Percentiles rank a stretch among this genome's conserved stretches.
Evolutionary conservation across 2,113 vertebrate species (phyloP).

Genomic region (Sialia sialis): DNA sequence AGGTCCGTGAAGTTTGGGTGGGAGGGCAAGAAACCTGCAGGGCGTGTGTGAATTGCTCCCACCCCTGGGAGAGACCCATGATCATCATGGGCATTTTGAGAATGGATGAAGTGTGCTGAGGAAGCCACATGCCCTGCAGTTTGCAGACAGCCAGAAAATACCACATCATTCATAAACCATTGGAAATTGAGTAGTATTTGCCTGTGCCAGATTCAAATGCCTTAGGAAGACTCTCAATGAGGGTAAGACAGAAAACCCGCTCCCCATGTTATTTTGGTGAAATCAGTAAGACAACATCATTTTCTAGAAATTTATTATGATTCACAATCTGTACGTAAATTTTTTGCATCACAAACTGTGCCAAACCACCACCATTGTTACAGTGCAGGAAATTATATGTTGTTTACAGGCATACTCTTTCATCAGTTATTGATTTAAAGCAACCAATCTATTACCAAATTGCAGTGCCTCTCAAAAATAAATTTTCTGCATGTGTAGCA

Average conservation of each 20-base stretch:
- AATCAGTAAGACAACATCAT: background rate
- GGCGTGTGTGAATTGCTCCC: fast-evolving
- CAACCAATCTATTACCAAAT: background rate
- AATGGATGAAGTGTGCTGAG: background rate
- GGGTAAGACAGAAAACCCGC: background rate
- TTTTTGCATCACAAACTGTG: background rate
- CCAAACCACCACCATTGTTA: background rate
- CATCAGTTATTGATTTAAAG: background rate
- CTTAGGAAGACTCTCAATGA: fast-evolving
- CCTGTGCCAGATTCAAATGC: background rate
- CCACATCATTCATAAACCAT: background rate
- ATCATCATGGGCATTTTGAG: too few relatives aligned
- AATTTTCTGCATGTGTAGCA: background rate
- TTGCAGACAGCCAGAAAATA: background rate
- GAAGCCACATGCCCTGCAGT: fast-evolving
- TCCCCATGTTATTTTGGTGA: background rate
- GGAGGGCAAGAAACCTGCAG: background rate
- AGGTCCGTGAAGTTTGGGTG: background rate
- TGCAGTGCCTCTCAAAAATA: background rate
- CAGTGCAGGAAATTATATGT: background rate
- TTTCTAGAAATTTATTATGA: background rate
- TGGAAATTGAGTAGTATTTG: background rate
- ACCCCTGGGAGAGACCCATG: fast-evolving
- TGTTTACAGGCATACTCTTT: background rate
- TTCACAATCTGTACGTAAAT: background rate